Evolutionary conservation across 2,797 vertebrate genomes (phyloP), one percentile per base, ranked within the genome.

Genomic region (Catharus ustulatus): DNA sequence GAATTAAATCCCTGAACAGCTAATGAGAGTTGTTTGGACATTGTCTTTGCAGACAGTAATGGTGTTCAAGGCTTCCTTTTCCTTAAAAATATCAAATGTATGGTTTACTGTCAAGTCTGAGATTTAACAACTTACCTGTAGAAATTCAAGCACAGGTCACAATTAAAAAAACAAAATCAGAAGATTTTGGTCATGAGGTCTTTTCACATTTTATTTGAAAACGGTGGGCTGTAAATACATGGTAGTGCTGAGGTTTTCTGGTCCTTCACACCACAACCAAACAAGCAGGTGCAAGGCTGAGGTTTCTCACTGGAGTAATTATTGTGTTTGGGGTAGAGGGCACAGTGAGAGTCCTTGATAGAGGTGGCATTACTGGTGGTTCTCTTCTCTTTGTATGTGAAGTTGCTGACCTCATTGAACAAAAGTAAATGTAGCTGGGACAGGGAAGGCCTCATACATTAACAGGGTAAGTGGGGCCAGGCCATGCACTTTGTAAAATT

Each of bases 191-290:
- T 58, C 34, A 82, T 29, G 10, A 84, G 26, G 15, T 27, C 17
- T 79, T 79, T 22, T 45, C 42, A 84, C 4, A 61, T 84, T 97
- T 97, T 96, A 97, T 96, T 96, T 86, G 46, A 82, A 94, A 95
- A n/a, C 15, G 52, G 26, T 43, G 48, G 17, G 16, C 19, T 62
- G 22, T 69, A 68, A 62, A 34, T 38, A 38, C 38, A 38, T 11
- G 38, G 38, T 38, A 38, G 38, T 38, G 5, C 38, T 38, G 38
- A 38, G 38, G 38, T 11, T 38, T 94, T 69, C 43, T 75, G 15
- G 8, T 87, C 48, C 38, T 88, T 81, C 43, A 43, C 34, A 69
- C 16, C 34, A 67, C 8, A 59, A 77, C 15, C 76, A 90, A 87
- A 85, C 29, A 36, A 90, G 54, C 34, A 75, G 69, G 30, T 23